Evolutionary conservation across 2,888 invertebrate species (phyloP).

Genomic region (Zaprionus lineosus): DNA sequence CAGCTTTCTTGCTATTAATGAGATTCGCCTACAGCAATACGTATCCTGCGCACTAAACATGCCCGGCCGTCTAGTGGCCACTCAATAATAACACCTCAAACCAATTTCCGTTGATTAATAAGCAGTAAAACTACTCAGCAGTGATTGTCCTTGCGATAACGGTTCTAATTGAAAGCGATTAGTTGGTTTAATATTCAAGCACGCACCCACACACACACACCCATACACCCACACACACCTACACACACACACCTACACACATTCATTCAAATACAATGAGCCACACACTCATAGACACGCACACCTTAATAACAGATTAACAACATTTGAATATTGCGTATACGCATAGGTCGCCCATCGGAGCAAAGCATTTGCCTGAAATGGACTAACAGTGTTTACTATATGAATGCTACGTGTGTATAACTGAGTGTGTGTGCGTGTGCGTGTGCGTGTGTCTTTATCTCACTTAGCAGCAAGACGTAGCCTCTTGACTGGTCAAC

Average conservation of each 20-base stretch:
- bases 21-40: too few species aligned
- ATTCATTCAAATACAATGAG: background rate
- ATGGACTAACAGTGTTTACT: too few species aligned
- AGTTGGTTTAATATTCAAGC: conserved; percentile 15
- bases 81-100: conserved; percentile 9
- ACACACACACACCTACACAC: background rate
- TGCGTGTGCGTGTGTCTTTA: background rate
- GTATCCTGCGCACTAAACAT: too few species aligned
- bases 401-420: background rate
- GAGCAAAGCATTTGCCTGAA: background rate
- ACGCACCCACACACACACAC: background rate
- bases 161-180: conserved; percentile 46
- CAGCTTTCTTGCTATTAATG: too few species aligned
- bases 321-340: conserved; percentile 31
- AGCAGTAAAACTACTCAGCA: conserved; percentile 4
- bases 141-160: conserved; percentile 25
- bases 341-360: conserved; percentile 10
- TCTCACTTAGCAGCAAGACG: conserved; percentile 6
- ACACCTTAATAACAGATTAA: conserved; percentile 31
- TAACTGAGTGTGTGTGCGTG: background rate
- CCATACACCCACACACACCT: background rate
- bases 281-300: background rate
- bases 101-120: conserved; percentile 24
- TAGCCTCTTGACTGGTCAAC: conserved; percentile 1
- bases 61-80: too few species aligned